A percentile compares a stretch with the other conserved stretches of the same genome.
Conservation (phyloP, 2,888 invertebrate genomes). For the Pediacus dermestoides region DNA sequence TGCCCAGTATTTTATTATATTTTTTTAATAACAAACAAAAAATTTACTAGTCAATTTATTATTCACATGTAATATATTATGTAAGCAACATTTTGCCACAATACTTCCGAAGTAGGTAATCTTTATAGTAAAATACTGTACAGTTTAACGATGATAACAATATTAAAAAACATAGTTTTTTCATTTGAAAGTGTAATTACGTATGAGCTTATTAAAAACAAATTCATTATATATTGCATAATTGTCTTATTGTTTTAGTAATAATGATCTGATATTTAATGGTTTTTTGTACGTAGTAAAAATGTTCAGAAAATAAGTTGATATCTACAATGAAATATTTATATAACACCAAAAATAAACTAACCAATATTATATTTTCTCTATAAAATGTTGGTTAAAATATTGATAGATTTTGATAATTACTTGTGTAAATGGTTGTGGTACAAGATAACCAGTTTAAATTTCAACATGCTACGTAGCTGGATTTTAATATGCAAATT, state of each 20-base stretch:
- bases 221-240: too few species aligned
- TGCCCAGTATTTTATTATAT: slow-evolving; percentile 15
- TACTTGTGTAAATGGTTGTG: slow-evolving; percentile 1
- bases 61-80: slow-evolving; percentile 8
- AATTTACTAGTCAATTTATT: slow-evolving; percentile 19
- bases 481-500: too few species aligned
- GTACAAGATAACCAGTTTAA: slow-evolving; percentile 3
- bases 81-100: too few species aligned
- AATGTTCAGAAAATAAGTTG: slow-evolving; percentile 19
- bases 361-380: not conserved
- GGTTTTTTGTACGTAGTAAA: slow-evolving; percentile 11
- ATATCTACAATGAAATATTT: slow-evolving; percentile 13
- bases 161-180: too few species aligned
- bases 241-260: slow-evolving; percentile 21
- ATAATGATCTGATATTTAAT: slow-evolving; percentile 21
- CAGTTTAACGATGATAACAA: slow-evolving; percentile 17
- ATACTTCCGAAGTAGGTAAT: too few species aligned
- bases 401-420: slow-evolving; percentile 1
- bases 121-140: too few species aligned
- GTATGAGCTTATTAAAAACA: too few species aligned
- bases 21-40: not conserved
- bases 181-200: too few species aligned
- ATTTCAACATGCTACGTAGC: slow-evolving; percentile 3
- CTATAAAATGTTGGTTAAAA: not conserved
- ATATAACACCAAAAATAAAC: slow-evolving; percentile 8